phyloP scores from a whole-genome alignment of 2,888 invertebrate species.

The Drosophila flavopinicola region DNA sequence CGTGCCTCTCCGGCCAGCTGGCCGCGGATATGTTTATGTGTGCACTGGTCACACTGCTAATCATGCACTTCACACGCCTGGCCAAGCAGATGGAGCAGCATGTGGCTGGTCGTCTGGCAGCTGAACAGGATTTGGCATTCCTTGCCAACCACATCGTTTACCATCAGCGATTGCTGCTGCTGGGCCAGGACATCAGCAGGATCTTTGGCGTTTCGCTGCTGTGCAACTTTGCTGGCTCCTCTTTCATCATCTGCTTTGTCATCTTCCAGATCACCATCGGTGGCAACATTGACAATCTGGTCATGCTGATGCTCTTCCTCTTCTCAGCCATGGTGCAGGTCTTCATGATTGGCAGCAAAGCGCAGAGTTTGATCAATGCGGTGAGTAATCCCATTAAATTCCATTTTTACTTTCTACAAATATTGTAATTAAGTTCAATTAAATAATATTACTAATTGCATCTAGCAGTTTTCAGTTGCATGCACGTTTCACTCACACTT shows the following conservation, averaged over 20 bases:
- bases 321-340: slow-evolving; percentile 78
- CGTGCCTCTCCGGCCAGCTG: slow-evolving; percentile 72
- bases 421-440: no score
- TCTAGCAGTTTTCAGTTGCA: no score
- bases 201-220: slow-evolving; percentile 80
- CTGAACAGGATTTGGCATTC: slow-evolving; percentile 48
- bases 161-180: slow-evolving; percentile 58
- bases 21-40: slow-evolving; percentile 80
- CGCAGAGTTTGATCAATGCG: slow-evolving; percentile 71
- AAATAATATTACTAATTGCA: no score
- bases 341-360: slow-evolving; percentile 76
- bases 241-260: slow-evolving; percentile 81
- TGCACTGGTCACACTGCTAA: slow-evolving; percentile 74
- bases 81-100: slow-evolving; percentile 51
- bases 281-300: slow-evolving; percentile 59
- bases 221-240: slow-evolving; percentile 76
- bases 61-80: slow-evolving; percentile 81
- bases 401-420: no score
- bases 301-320: slow-evolving; percentile 75
- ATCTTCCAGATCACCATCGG: slow-evolving; percentile 81
- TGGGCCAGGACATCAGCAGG: slow-evolving; percentile 65
- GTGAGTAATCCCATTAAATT: no score
- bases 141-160: slow-evolving; percentile 58
- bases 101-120: slow-evolving; percentile 35
- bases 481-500: no score